Evolutionary conservation across 2,113 vertebrate species (phyloP), one percentile per base, ranked within the genome.

Genomic region (Pituophis catenifer): DNA sequence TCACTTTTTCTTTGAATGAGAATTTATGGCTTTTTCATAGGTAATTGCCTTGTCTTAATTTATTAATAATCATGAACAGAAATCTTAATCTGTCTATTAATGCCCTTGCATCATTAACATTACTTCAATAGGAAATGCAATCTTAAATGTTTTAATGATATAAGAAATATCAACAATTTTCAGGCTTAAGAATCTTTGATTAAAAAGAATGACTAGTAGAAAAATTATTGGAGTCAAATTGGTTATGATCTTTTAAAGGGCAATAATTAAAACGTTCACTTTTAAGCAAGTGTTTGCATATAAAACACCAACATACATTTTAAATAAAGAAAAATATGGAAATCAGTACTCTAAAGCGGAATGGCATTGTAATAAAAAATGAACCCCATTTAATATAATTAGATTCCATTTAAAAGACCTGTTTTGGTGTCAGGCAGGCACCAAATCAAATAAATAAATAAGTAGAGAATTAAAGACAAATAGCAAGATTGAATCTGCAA

Each of bases 181-280:
- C 55, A 93, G 88, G 59, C 86, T 3, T 33, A 50, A 88, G 93
- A 90, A 15, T 65, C 93, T 59, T 94, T 65, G 89, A 3, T 95
- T 91, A 92, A 92, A 85, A 95, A 89, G 23, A 93, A 92, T 95
- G 92, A 91, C 2, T 57, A 92, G 17, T 89, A 10, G 44, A 59
- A 94, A 94, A 97, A 96, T 94, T 96, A 94, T 4, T 92, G 15
- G 65, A 55, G 91, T 94, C 50, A 96, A 93, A 75, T 85, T 92
- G 44, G 1, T 19, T 90, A 2, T 59, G 89, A 90, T 91, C 92
- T 5, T 91, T 95, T 57, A 29, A 95, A 95, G 48, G 62, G 29
- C 62, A 95, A 57, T 65, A 87, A 90, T 86, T 95, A 95, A 23
- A 91, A 94, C 88, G 59, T 38, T 21, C 3, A 38, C 52, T 2